Base-by-base conservation (phyloP, 2,888 invertebrate genomes). In the Lycia hirtaria region DNA sequence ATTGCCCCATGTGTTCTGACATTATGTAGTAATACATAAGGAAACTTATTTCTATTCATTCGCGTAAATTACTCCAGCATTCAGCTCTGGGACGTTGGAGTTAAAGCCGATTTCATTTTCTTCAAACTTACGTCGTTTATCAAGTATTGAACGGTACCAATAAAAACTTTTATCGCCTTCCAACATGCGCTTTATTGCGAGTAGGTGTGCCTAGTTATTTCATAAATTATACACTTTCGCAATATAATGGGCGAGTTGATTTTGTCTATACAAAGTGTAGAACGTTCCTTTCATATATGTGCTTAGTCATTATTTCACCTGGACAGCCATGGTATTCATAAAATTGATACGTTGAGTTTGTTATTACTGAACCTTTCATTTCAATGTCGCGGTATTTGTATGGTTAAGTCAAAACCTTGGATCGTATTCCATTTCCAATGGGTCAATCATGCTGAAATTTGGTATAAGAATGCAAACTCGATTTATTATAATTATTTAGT, bases 1-100 rank as follows among this genome's bases (percentile, higher is more conserved):
- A 83, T 84, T 84, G 78, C 80, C 81, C 81, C 80, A 82, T 84
- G 80, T 85, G 81, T 71, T 77, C 76, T 71, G 61, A 73, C 71
- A 81, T 83, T 80, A 81, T 61, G 80, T 79, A 79, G 47, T 82
- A 78, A 81, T 78, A 76, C 77, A 80, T 81, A 80, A 70, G 73
- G 73, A 76, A 81, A 78, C 72, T 75, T 82, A 81, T 78, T 78
- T 75, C 71, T 72, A 78, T 76, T 78, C 75, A 77, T 80, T 78
- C 65, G 59, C 67, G 71, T 77, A 77, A 82, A 82, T 82, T 82
- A 83, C 80, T 75, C 69, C 72, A 70, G 69, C 74, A 70, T 70
- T 75, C 68, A 73, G 71, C 66, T 72, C 72, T 76, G 75, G 73
- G 70, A 70, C 73, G 68, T 69, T 67, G 62, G 59, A 67, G 68